Evolutionary conservation across 2,113 vertebrate genomes (phyloP).

Genomic region (Gnathonemus echidnorhynchus): DNA sequence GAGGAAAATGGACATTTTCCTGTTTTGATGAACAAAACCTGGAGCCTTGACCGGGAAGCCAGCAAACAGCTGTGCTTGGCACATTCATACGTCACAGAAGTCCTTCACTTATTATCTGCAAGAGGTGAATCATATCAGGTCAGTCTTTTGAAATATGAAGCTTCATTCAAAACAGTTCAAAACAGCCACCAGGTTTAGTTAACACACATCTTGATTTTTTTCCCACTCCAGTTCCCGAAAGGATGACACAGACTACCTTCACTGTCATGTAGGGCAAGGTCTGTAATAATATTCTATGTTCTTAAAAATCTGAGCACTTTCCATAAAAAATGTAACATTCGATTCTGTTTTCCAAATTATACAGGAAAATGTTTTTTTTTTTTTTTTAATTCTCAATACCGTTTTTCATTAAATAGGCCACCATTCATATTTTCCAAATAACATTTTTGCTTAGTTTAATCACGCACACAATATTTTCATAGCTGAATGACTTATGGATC

Average conservation of each 20-base stretch:
- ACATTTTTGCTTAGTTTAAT: not conserved
- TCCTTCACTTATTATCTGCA: not conserved
- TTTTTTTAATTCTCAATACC: not conserved
- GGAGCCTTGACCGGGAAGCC: not conserved
- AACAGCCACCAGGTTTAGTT: not conserved
- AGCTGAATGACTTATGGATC: not conserved
- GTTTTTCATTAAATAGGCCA: not conserved
- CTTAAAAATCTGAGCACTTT: not conserved
- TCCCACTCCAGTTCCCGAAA: not conserved
- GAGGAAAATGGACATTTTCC: not conserved
- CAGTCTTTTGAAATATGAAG: conserved; percentile 1
- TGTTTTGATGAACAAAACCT: not conserved
- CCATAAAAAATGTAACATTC: not conserved
- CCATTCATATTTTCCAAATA: not conserved
- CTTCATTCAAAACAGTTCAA: not conserved
- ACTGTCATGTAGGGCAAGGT: not conserved
- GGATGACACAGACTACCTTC: not conserved
- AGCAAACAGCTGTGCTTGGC: not conserved
- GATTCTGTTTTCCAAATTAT: not conserved
- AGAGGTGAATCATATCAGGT: not conserved
- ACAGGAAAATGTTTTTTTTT: not conserved
- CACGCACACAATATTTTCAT: not conserved
- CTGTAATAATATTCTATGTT: not conserved
- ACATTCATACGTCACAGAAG: not conserved
- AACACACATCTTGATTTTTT: not conserved